Conservation (phyloP, 2,113 vertebrate species). For the Empidonax traillii region DNA sequence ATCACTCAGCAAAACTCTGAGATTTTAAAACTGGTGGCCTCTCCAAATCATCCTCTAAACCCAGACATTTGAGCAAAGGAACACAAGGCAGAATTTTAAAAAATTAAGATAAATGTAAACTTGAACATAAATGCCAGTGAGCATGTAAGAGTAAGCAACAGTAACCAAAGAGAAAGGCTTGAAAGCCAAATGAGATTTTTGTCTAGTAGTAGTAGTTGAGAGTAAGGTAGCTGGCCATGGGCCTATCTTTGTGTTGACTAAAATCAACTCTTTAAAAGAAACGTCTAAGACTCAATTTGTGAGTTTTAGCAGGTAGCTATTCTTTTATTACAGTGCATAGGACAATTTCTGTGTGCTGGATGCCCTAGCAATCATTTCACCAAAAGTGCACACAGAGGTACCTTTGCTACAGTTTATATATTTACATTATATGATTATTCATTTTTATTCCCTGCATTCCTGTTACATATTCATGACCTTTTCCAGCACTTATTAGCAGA, state of each 20-base stretch:
- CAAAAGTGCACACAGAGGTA: not conserved
- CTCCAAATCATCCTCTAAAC: not conserved
- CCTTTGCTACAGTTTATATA: not conserved
- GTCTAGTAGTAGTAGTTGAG: not conserved
- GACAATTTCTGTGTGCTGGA: not conserved
- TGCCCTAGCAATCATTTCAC: not conserved
- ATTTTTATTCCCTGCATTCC: not conserved
- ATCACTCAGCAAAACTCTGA: not conserved
- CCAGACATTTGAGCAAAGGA: not conserved
- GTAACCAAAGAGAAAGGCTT: not conserved
- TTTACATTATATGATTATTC: not conserved
- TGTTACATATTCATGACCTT: not conserved
- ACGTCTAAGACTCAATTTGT: not conserved
- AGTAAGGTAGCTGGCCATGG: not conserved
- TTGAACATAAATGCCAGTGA: not conserved
- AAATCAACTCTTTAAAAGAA: not conserved
- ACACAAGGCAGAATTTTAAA: not conserved
- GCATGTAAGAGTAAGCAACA: not conserved
- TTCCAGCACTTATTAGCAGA: not conserved
- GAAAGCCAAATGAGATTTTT: not conserved
- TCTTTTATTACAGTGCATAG: not conserved
- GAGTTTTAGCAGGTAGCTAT: not conserved
- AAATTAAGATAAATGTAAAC: not conserved
- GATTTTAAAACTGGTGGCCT: not conserved
- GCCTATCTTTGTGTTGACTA: not conserved